Base-by-base conservation (phyloP, 2,888 invertebrate species). In the Lepeophtheirus nordmannii region DNA sequence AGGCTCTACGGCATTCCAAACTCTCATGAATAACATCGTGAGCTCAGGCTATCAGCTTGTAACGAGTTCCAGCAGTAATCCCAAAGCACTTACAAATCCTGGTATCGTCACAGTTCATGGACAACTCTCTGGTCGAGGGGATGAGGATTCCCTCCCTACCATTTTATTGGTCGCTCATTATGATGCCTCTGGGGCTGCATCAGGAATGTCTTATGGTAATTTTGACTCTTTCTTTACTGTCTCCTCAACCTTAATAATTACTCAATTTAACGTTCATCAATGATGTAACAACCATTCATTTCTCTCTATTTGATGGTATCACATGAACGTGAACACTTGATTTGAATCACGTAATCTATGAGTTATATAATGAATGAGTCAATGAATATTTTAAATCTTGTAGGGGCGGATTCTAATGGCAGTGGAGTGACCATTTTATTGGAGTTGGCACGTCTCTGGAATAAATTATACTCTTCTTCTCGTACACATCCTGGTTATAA, bases 81-180 rank as follows among this genome's bases (percentile, higher is more conserved):
- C 58, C 22, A 58, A 58, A 23, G 58, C 58, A 58, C 14, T 58
- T n/a, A 1, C 58, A 1, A 12, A 58, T 22, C 58, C 58, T 58
- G 22, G 23, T 17, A 23, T 58, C 5, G 23, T 58, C 5, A 17
- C 58, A 3, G 1, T 58, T 58, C 22, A 58, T 38, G 91, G 89
- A 23, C 87, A 86, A 76, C 77, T 92, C 69, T 79, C 84, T 10
- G 90, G 89, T 0, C 78, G 80, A 69, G 82, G 85, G 23, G 82
- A 83, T 46, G 80, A 81, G 68, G 82, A 83, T 71, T 82, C 86
- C 67, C 78, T 87, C 2, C 89, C 92, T 65, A 88, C 92, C 10
- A 86, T 99, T 69, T 85, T 90, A 1, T 78, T 98, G 63, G 88
- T 91, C 7, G 89, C 96, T 0, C 89, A 96, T 79, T 91, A 96